Conservation (phyloP, 2,797 vertebrate species). For the Tachyglossus aculeatus region DNA sequence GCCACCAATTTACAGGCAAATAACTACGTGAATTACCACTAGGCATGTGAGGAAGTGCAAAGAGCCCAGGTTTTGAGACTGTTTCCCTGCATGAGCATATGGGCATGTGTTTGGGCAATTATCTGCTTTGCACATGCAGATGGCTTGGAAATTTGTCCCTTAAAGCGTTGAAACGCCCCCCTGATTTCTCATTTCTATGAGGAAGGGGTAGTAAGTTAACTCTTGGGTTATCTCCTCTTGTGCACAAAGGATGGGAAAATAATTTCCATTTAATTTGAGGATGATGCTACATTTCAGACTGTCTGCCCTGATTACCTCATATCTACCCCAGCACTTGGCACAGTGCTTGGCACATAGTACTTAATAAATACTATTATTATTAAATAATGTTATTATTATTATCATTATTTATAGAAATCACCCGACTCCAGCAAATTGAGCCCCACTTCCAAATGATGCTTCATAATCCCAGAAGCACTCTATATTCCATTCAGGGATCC, state of each 20-base stretch:
- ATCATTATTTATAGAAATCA: no score
- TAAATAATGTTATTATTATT: no score
- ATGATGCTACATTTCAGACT: no score
- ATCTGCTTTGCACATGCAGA: conserved; percentile 12
- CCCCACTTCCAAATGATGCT: background rate
- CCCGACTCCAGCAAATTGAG: no score
- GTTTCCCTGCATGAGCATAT: background rate
- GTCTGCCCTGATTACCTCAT: no score
- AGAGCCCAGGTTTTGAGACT: conserved; percentile 14
- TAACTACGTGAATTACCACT: no score
- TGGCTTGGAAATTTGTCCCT: conserved; percentile 23
- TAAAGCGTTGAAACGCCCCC: background rate
- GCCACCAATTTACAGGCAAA: no score
- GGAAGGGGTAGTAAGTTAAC: conserved; percentile 6
- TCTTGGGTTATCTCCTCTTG: background rate
- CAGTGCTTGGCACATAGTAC: no score
- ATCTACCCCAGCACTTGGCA: no score
- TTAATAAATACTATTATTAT: no score
- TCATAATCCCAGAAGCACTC: background rate
- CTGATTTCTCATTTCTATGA: background rate
- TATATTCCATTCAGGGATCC: conserved; percentile 2
- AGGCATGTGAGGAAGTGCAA: no score
- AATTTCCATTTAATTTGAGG: background rate
- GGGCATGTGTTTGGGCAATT: conserved; percentile 1
- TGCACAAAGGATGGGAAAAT: conserved; percentile 9